Conservation (phyloP, 2,888 invertebrate genomes). For the Cataglyphis cursor region DNA sequence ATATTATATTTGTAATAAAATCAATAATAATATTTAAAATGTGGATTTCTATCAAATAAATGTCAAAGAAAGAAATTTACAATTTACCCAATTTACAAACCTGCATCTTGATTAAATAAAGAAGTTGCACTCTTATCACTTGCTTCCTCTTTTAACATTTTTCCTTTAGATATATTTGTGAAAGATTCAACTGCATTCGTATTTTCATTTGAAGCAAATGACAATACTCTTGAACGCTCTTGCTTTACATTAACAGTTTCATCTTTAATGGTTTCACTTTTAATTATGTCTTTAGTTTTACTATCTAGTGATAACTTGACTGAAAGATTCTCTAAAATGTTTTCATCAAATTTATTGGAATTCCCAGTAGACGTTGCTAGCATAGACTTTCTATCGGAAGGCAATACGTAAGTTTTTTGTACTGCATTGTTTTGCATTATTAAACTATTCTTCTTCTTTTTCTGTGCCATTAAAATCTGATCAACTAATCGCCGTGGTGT, state of each 20-base stretch:
- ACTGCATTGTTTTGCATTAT: constrained; percentile 50
- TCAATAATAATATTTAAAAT: not conserved
- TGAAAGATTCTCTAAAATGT: constrained; percentile 52
- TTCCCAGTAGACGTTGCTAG: constrained; percentile 62
- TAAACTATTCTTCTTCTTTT: constrained; percentile 64
- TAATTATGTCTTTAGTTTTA: constrained; percentile 60
- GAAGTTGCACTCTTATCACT: not conserved
- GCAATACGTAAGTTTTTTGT: constrained; percentile 72
- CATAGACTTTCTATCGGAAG: constrained; percentile 70
- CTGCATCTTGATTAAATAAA: constrained; percentile 49
- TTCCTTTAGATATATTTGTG: not conserved
- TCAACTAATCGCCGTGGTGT: constrained; percentile 83
- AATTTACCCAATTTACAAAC: constrained; percentile 7
- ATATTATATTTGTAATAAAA: not conserved
- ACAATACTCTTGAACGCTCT: constrained; percentile 32
- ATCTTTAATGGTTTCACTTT: constrained; percentile 35
- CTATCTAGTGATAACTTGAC: constrained; percentile 79
- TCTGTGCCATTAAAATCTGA: constrained; percentile 80
- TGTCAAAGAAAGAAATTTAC: not conserved
- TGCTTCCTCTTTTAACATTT: constrained; percentile 54
- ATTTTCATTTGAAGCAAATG: constrained; percentile 45
- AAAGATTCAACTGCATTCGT: constrained; percentile 32
- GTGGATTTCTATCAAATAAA: constrained; percentile 1
- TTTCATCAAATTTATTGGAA: constrained; percentile 41
- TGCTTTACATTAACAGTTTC: constrained; percentile 54